A percentile compares a stretch with the other conserved stretches of the same genome.
Evolutionary conservation across 2,113 vertebrate species (phyloP).

Genomic region (Bubo scandiacus): DNA sequence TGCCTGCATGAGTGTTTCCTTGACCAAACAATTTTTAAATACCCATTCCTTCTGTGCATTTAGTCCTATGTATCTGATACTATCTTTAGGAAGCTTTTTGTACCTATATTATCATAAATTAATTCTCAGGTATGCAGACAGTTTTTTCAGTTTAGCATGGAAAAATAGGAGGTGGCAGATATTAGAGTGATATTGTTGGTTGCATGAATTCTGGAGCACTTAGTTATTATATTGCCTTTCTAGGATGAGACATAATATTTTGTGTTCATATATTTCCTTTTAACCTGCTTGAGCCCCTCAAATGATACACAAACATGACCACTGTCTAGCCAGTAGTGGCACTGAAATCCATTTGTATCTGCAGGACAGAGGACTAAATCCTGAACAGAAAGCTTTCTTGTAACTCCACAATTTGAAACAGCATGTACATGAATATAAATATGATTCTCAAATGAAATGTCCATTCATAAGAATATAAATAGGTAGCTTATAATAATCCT

Average conservation of each 20-base stretch:
- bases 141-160: background rate
- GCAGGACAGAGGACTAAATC: background rate
- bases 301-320: background rate
- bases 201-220: background rate
- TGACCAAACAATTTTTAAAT: background rate
- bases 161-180: background rate
- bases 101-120: background rate
- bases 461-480: background rate
- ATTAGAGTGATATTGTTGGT: too few relatives aligned
- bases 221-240: background rate
- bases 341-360: background rate
- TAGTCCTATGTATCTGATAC: background rate
- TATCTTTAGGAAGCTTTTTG: background rate
- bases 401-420: background rate
- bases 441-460: background rate
- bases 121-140: background rate
- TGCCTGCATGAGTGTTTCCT: background rate
- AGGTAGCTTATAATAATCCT: background rate
- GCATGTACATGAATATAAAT: background rate
- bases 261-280: background rate
- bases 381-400: background rate
- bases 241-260: background rate
- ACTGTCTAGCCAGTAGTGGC: background rate
- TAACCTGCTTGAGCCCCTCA: background rate
- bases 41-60: background rate